Evolutionary conservation across 2,113 vertebrate species (phyloP).

Genomic region (Morone chrysops): DNA sequence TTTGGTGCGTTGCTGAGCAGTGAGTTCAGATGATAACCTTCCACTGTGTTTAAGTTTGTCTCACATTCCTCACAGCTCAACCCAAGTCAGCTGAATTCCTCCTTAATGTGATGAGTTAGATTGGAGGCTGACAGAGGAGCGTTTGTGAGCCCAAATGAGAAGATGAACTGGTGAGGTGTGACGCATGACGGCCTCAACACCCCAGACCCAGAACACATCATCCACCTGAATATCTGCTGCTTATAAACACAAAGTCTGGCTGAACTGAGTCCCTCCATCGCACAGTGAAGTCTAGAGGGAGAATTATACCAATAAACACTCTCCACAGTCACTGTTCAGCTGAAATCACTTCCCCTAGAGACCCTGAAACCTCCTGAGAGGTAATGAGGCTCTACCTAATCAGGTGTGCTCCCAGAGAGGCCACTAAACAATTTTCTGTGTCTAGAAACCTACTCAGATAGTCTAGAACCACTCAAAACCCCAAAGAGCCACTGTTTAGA

Average conservation of each 20-base stretch:
- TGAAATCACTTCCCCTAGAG: background rate
- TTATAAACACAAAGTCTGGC: background rate
- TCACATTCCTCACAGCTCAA: slow-evolving; percentile 22
- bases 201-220: background rate
- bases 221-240: background rate
- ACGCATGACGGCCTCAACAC: background rate
- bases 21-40: background rate
- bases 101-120: slow-evolving; percentile 16
- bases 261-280: background rate
- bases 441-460: no score
- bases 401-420: no score
- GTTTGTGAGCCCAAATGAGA: slow-evolving; percentile 30
- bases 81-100: slow-evolving; percentile 56
- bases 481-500: no score
- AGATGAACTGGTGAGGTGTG: slow-evolving; percentile 28
- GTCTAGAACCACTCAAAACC: no score
- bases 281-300: background rate
- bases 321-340: background rate
- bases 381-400: background rate
- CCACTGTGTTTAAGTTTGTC: background rate
- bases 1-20: slow-evolving; percentile 26
- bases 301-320: background rate
- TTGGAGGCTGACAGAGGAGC: slow-evolving; percentile 33
- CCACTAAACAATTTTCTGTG: no score
- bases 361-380: background rate